Evolutionary conservation across 1,140 invertebrate species (phyloP), one percentile per base, ranked within the genome.

Genomic region (Oreohelix idahoensis): DNA sequence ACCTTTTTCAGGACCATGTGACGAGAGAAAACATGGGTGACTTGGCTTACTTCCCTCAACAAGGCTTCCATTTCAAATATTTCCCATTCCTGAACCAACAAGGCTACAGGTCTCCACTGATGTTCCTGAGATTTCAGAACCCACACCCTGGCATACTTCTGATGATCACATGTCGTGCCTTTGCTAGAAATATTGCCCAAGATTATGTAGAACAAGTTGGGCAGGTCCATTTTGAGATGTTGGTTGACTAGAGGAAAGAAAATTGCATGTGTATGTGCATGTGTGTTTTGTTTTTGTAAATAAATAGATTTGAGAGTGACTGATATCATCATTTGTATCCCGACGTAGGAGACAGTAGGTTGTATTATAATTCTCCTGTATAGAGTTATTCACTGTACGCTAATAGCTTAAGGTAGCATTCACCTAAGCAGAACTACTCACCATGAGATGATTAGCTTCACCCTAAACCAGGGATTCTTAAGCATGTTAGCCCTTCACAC

Each of bases 161-260:
- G 93, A 87, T 87, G 85, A 81, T 89, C 0, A 84, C 82, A 93
- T 98, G 97, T 94, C 97, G 97, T 94, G 97, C 97, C 86, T 98
- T 97, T 97, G 97, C 97, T 86, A 95, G 95, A 90, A 98, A 98
- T 93, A 98, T 98, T 88, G 90, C 94, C 73, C 97, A 97, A 92
- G 96, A 97, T 93, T 26, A 36, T 35, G 69, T 83, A 23, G 78
- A 83, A 70, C 51, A 83, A 53, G 45, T 79, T 29, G 86, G 86
- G 20, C 66, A 76, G 35, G 75, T 84, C 2, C 86, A 85, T 74
- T 87, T 87, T 84, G 86, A 87, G 39, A 35, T 87, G 23, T 36
- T 87, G 38, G 84, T 87, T 13, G 86, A 87, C 58, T 87, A 66
- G 23, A 74, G 20, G 38, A n/a, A 35, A 71, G 42, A 45, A 45